Base-by-base conservation (phyloP, 2,888 invertebrate genomes). In the Cephus nigrinus region DNA sequence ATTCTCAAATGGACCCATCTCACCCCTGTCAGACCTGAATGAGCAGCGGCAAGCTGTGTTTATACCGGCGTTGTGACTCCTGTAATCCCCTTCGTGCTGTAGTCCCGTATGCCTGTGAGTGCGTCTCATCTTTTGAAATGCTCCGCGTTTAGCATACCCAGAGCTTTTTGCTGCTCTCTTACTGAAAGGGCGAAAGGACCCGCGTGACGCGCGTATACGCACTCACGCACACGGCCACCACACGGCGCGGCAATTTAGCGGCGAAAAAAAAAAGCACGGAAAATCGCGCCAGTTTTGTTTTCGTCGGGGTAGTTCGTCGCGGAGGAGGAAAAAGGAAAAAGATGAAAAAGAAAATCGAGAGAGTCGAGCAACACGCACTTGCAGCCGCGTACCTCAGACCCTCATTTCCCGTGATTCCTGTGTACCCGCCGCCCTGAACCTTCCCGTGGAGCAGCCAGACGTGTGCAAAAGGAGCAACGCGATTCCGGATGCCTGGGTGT, bases 1-100 rank as follows among this genome's bases (percentile, higher is more conserved):
- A 86, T 88, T 88, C 83, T 83, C 79, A 81, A 86, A 85, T 85
- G 83, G 82, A 86, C 87, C 85, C 85, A 84, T 86, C 88, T 86
- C 82, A 81, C 86, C 86, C 84, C 85, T 86, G 87, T 87, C 88
- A 87, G 84, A 80, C 79, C 79, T 82, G 83, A 82, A 81, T 78
- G 80, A 80, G 81, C 78, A 76, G 73, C 76, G 76, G 81, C 82
- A 82, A 82, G 83, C 84, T 84, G 86, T 89, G 89, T 90, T 90
- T 89, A 90, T 84, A 81, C 81, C 84, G 81, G 81, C 82, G 80
- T 86, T 80, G 82, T 88, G 89, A 89, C 89, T 90, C 82, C 82
- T 83, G 69, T 82, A 84, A 84, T 84, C 82, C 82, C 75, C 78
- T 76, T 76, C 75, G 77, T 73, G 69, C 74, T 34, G 75, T 76